These are phyloP conservation scores for Pandion haliaetus DNA, from an alignment of 2,113 vertebrate genomes.

Conservation along the genomic window DNA sequence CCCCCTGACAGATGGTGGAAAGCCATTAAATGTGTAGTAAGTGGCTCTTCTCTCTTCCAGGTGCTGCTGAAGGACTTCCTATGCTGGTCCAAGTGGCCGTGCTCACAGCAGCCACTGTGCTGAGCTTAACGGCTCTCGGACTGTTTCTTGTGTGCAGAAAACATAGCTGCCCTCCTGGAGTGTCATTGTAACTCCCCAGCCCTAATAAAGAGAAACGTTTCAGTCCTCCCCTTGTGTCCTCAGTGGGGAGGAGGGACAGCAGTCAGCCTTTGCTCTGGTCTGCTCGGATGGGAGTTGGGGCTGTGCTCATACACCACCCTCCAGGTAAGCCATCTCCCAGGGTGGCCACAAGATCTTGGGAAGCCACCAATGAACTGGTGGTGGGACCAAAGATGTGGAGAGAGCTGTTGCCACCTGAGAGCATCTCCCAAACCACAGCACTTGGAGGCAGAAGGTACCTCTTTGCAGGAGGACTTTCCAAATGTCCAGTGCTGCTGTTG, in stretches of 20 bases:
- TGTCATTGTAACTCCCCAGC: neutral
- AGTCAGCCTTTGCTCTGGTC: neutral
- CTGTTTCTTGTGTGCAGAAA: neutral
- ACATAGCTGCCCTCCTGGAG: neutral
- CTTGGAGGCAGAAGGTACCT: neutral
- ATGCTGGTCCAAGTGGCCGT: neutral
- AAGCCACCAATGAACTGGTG: neutral
- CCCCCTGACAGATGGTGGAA: too few species aligned
- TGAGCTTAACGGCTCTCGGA: neutral
- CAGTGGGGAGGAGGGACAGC: neutral
- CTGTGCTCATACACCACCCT: rapidly evolving
- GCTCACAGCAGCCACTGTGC: neutral
- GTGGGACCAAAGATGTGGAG: neutral
- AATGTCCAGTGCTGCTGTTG: neutral
- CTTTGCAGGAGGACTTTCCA: neutral
- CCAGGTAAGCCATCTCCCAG: neutral
- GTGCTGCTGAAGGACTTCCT: neutral
- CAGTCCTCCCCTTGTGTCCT: neutral
- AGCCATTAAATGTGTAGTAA: neutral
- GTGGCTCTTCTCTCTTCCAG: neutral
- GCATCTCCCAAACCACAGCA: neutral
- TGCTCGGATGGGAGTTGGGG: neutral
- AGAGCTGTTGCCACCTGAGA: neutral
- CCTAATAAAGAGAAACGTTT: neutral
- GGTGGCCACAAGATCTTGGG: neutral